A percentile compares a stretch with the other conserved stretches of the same genome.
These are phyloP conservation scores for Poecilia latipinna DNA, from an alignment of 2,113 vertebrate species.

Conservation along the genomic window DNA sequence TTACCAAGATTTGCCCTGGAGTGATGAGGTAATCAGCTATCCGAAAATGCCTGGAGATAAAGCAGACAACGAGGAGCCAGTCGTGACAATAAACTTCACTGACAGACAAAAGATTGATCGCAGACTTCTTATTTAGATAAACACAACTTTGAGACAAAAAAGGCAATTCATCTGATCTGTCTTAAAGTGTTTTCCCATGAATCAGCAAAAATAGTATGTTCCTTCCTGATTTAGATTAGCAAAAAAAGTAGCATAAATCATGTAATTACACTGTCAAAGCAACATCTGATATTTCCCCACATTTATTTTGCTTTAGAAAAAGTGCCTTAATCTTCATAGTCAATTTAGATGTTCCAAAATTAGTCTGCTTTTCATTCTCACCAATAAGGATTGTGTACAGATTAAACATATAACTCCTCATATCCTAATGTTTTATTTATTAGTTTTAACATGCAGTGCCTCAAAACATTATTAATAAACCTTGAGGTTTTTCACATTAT, in stretches of 20 bases:
- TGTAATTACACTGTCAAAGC: constrained; percentile 72
- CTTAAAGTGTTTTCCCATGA: constrained; percentile 65
- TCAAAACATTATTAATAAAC: not conserved
- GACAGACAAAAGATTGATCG: constrained; percentile 77
- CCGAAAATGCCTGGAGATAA: constrained; percentile 64
- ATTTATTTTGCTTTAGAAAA: constrained; percentile 43
- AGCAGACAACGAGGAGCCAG: constrained; percentile 76
- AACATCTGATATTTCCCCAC: constrained; percentile 56
- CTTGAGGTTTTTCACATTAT: not conserved
- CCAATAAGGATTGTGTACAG: not conserved
- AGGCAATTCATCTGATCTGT: constrained; percentile 78
- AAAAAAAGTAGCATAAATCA: constrained; percentile 74
- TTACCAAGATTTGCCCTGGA: constrained; percentile 58
- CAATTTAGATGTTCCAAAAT: constrained; percentile 53
- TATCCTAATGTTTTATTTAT: not conserved
- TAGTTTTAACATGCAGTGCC: not conserved
- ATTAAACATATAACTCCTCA: not conserved
- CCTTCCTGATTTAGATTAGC: constrained; percentile 58
- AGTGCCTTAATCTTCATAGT: constrained; percentile 41
- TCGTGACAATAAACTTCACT: constrained; percentile 69
- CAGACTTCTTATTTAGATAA: constrained; percentile 77
- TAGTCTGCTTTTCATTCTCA: constrained; percentile 39
- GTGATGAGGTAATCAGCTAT: constrained; percentile 72
- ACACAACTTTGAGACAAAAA: constrained; percentile 67
- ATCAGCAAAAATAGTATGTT: constrained; percentile 65